Conservation (phyloP, 2,888 invertebrate genomes). For the Metopia argyrocephala region DNA sequence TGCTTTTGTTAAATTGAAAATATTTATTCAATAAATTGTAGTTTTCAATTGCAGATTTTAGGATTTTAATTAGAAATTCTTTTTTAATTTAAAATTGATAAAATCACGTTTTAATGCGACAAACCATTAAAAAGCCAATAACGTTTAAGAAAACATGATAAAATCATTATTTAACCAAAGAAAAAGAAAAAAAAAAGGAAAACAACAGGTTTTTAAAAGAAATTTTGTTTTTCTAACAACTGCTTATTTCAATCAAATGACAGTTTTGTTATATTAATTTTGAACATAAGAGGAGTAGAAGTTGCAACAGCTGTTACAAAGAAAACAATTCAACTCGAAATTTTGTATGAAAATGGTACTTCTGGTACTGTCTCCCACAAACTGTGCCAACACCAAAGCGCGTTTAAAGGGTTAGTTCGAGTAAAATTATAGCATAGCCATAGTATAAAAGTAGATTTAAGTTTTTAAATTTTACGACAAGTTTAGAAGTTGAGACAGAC, state of each 20-base stretch:
- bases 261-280: neutral
- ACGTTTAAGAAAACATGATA: neutral
- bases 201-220: neutral
- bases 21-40: slow-evolving; percentile 23
- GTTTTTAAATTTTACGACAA: no score
- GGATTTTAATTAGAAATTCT: slow-evolving; percentile 20
- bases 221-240: slow-evolving; percentile 2
- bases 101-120: neutral
- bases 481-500: no score
- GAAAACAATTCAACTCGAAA: no score
- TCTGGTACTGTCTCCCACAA: no score
- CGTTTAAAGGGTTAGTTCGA: no score
- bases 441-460: no score
- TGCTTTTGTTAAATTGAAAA: slow-evolving; percentile 12
- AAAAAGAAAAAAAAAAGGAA: no score
- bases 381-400: no score
- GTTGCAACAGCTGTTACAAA: no score
- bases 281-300: no score
- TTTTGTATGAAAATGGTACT: no score
- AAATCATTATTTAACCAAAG: neutral
- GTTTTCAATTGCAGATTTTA: slow-evolving; percentile 45
- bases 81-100: neutral
- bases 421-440: no score
- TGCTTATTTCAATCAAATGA: neutral
- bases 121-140: neutral